Percentiles rank a stretch among this genome's conserved stretches.
phyloP scores from a whole-genome alignment of 2,888 invertebrate genomes.

The Lepidocyrtinus sp. region DNA sequence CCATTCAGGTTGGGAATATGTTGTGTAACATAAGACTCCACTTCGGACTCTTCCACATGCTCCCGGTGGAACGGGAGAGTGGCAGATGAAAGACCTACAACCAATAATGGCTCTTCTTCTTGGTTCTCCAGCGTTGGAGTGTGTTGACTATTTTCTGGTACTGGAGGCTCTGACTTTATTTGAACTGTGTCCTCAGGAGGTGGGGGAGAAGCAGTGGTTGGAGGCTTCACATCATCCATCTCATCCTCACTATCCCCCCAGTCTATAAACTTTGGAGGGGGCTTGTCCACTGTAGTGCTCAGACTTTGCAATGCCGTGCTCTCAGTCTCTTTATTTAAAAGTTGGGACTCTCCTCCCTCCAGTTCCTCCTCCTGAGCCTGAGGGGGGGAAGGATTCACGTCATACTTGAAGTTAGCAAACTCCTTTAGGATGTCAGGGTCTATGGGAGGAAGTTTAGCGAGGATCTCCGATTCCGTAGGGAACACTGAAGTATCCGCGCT shows the following conservation, averaged over 20 bases:
- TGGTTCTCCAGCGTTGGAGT: neutral
- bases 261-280: slow-evolving; percentile 58
- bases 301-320: slow-evolving; percentile 43
- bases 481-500: slow-evolving; percentile 36
- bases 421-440: slow-evolving; percentile 76
- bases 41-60: slow-evolving; percentile 73
- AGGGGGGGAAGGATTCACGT: slow-evolving; percentile 38
- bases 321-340: slow-evolving; percentile 50
- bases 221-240: slow-evolving; percentile 31
- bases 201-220: neutral
- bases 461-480: slow-evolving; percentile 77
- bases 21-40: slow-evolving; percentile 72
- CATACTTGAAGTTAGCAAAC: slow-evolving; percentile 69
- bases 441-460: slow-evolving; percentile 80
- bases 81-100: too few relatives aligned
- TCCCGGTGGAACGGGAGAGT: slow-evolving; percentile 45
- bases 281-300: slow-evolving; percentile 42
- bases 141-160: neutral
- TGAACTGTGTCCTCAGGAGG: slow-evolving; percentile 8
- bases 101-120: slow-evolving; percentile 2
- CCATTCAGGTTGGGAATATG: slow-evolving; percentile 74
- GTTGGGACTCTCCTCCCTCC: slow-evolving; percentile 53
- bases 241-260: slow-evolving; percentile 67
- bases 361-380: slow-evolving; percentile 41
- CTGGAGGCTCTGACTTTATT: neutral